Conservation (phyloP, 2,797 vertebrate species). For the Lepus oiostolus region DNA sequence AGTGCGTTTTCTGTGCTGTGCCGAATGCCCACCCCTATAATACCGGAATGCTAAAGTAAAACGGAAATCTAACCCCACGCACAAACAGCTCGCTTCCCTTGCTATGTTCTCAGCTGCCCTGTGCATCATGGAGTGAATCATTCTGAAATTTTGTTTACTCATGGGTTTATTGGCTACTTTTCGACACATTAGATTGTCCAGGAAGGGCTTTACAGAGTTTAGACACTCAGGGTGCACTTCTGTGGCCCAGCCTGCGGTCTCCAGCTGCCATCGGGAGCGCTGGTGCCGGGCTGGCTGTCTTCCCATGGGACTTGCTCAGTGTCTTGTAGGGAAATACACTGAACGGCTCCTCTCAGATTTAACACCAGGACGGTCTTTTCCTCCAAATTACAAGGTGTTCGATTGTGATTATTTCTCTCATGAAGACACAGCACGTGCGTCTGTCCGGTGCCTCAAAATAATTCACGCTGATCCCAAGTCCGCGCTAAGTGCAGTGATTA, state of each 20-base stretch:
- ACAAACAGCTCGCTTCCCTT: background rate
- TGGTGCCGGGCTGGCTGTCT: slow-evolving; percentile 66
- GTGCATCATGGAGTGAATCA: background rate
- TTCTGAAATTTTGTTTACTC: background rate
- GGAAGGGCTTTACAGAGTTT: slow-evolving; percentile 79
- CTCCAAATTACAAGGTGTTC: background rate
- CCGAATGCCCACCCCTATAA: too few relatives aligned
- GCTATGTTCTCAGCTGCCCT: background rate
- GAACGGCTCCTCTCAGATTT: background rate
- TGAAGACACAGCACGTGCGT: background rate
- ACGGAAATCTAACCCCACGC: too few relatives aligned
- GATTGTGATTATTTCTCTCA: background rate
- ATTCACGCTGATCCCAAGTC: background rate
- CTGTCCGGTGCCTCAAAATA: background rate
- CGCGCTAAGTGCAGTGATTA: background rate
- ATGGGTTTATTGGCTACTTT: background rate
- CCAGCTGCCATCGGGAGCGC: background rate
- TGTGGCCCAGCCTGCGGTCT: background rate
- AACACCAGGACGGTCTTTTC: background rate
- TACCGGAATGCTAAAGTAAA: too few relatives aligned
- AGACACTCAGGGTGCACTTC: slow-evolving; percentile 60
- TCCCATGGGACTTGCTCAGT: slow-evolving; percentile 27
- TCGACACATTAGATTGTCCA: slow-evolving; percentile 41
- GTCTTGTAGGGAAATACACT: slow-evolving; percentile 46
- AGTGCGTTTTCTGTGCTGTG: too few relatives aligned